phyloP scores from a whole-genome alignment of 2,113 vertebrate genomes.

The Cheirogaleus medius region DNA sequence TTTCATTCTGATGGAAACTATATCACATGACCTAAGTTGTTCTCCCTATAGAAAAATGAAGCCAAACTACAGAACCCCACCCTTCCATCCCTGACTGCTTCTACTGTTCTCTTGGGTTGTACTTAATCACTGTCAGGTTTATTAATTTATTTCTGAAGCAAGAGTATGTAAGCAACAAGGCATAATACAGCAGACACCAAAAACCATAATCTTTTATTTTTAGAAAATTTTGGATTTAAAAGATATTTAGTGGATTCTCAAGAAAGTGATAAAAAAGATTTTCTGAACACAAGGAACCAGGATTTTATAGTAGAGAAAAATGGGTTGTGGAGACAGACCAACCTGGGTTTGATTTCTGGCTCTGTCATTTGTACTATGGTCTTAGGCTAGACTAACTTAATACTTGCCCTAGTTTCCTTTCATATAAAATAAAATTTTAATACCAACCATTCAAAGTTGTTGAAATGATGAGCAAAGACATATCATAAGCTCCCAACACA shows the following conservation, averaged over 20 bases:
- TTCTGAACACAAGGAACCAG: neutral
- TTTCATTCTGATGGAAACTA: conserved; percentile 18
- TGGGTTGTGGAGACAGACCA: neutral
- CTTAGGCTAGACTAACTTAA: neutral
- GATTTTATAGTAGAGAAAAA: neutral
- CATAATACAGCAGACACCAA: neutral
- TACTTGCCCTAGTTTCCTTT: neutral
- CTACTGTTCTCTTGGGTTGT: neutral
- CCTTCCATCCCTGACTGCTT: neutral
- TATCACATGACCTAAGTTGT: conserved; percentile 4
- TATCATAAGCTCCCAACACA: neutral
- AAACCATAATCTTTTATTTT: neutral
- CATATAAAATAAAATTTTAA: conserved; percentile 34
- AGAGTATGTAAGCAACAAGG: neutral
- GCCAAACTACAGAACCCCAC: neutral
- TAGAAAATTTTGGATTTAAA: neutral
- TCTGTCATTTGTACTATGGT: neutral
- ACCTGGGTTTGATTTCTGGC: neutral
- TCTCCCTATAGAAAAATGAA: neutral
- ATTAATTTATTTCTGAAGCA: conserved; percentile 24
- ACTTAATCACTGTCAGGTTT: neutral
- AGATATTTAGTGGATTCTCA: neutral
- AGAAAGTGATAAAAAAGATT: neutral
- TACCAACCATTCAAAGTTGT: neutral
- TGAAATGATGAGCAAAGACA: neutral